phyloP scores from a whole-genome alignment of 30 jellyfish, hydroid and myxozoan genomes.

The Mastigias papua region DNA sequence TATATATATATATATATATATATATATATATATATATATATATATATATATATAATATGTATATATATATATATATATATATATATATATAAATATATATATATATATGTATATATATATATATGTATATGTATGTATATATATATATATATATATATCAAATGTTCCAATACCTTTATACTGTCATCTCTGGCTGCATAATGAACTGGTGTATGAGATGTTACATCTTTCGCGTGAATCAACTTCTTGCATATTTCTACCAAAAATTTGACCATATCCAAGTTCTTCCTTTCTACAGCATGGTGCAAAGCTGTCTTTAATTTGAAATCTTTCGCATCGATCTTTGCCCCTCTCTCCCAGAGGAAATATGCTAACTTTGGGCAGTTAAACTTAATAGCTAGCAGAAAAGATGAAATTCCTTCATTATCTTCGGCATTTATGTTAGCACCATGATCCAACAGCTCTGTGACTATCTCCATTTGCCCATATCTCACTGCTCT shows the following conservation, averaged over 20 bases:
- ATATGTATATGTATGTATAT: no score
- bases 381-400: conserved; percentile 18
- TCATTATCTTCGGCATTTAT: conserved; percentile 22
- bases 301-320: conserved; percentile 34
- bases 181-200: conserved; percentile 40
- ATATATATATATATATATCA: no score
- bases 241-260: conserved; percentile 39
- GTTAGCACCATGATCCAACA: conserved; percentile 1
- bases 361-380: not conserved
- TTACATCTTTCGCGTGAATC: conserved; percentile 38
- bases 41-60: no score
- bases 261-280: conserved; percentile 5
- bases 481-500: conserved; percentile 48
- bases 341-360: conserved; percentile 22
- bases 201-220: conserved; percentile 37
- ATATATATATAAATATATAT: no score
- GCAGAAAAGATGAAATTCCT: conserved; percentile 35
- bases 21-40: no score
- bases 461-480: not conserved
- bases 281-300: conserved; percentile 42
- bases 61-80: no score
- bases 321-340: conserved; percentile 19
- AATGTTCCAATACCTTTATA: conserved; percentile 6
- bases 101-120: no score
- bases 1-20: no score